Evolutionary conservation across 2,888 invertebrate genomes (phyloP), one percentile per base, ranked within the genome.

Genomic region (Habrosyne pyritoides): DNA sequence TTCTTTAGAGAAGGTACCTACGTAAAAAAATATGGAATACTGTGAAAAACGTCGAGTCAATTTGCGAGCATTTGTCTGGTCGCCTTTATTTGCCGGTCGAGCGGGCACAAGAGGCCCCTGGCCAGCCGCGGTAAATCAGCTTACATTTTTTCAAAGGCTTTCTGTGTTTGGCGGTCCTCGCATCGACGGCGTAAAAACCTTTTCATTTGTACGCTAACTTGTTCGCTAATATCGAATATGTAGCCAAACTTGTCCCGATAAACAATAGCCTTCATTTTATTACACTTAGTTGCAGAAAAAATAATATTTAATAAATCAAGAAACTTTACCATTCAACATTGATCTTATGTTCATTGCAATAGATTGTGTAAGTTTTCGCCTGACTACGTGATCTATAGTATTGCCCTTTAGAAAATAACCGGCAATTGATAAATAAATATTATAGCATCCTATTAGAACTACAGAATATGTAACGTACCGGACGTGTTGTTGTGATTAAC

Each of bases 51-150:
- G 87, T 90, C 79, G 85, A 90, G 89, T 90, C 89, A 90, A 91
- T 91, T 91, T 91, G 86, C 81, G 82, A 88, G 85, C 89, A 90
- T 91, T 91, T 90, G 89, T 90, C 90, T 89, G 88, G 88, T 86
- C 84, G 88, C 88, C 87, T 91, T 90, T 91, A 89, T 90, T 91
- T 91, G 87, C 84, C 88, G 89, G 89, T 77, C 84, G 87, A 86
- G 81, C 77, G 88, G 73, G 69, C 84, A 81, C 83, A 79, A 83
- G 84, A 83, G 83, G 79, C 79, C 82, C 75, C 80, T 81, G 78
- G 77, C 80, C 82, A 75, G 84, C 82, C 77, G 81, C 89, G 85
- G 88, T 90, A 91, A 90, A 91, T 89, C 90, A 90, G 90, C 90
- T 90, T 90, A 89, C 84, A 88, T 87, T 90, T 90, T 89, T 90